Base-by-base conservation (phyloP, 2,888 invertebrate species). In the Schizaphis graminum region DNA sequence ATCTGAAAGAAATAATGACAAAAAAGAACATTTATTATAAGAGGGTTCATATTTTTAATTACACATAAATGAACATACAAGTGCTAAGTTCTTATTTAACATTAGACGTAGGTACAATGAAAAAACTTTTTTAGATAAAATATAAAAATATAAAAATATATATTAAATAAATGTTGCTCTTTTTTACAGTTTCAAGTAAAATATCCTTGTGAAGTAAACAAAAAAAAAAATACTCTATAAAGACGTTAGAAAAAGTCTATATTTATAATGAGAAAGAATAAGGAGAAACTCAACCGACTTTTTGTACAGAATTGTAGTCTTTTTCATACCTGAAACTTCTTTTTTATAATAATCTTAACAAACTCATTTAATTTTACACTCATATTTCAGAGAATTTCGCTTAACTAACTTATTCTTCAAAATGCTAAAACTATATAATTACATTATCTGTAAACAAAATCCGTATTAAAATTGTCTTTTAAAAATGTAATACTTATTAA, bases 341-440 rank as follows among this genome's bases (percentile, higher is more conserved):
- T 35, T 49, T 67, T 92, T 88, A 53, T 67, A 77, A 67, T 77
- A 67, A 53, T 92, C 41, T 88, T 77, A 53, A 67, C 41, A 10
- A 88, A 53, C 53, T 67, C 47, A n/a, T 92, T 47, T 92, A 88
- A 44, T 92, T 92, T 53, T 92, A 28, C 28, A 53, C 13, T 92
- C 67, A 61, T 13, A 92, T 92, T 92, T 67, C 53, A 41, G 41
- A 77, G 16, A 41, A 41, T 41, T 49, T 41, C 49, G n/a, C 35
- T 49, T 61, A 87, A 61, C 41, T 67, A 92, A 92, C 67, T 92
- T 92, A 77, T 53, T 92, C 10, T 92, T 53, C 28, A 41, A 92
- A 67, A 44, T 67, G n/a, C 53, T 77, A 21, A 88, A 92, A 41
- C 28, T 28, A 67, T 28, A 67, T 92, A 92, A 77, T 88, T 77